Conservation (phyloP, 2,888 invertebrate genomes). For the Creontiades dilutus region DNA sequence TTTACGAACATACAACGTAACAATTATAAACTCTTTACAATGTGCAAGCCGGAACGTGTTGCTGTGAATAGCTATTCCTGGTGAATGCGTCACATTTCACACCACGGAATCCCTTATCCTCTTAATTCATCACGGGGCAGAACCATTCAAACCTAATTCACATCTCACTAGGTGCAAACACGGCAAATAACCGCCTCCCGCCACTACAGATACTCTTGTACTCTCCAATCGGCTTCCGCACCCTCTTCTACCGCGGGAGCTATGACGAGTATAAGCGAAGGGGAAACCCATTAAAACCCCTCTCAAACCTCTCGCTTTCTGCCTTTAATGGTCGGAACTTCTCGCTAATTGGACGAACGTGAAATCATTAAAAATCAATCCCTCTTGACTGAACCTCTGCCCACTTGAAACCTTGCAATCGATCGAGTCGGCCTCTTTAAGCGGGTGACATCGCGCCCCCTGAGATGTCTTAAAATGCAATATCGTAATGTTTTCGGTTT, state of each 20-base stretch:
- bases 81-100: background rate
- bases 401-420: slow-evolving; percentile 5
- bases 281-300: slow-evolving; percentile 52
- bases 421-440: background rate
- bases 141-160: slow-evolving; percentile 3
- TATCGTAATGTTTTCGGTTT: too few relatives aligned
- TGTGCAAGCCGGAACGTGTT: too few relatives aligned
- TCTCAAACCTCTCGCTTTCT: slow-evolving; percentile 36
- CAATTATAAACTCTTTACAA: too few relatives aligned
- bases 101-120: slow-evolving; percentile 4
- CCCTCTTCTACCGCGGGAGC: background rate
- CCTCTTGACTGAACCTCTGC: slow-evolving; percentile 12
- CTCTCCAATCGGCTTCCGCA: slow-evolving; percentile 16
- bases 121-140: background rate
- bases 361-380: slow-evolving; percentile 52
- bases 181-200: slow-evolving; percentile 29
- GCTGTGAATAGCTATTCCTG: background rate
- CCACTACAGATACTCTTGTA: slow-evolving; percentile 39
- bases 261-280: slow-evolving; percentile 33
- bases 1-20: too few relatives aligned
- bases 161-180: background rate
- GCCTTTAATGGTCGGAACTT: slow-evolving; percentile 48
- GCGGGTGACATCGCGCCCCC: background rate
- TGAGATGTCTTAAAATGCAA: background rate
- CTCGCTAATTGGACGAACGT: slow-evolving; percentile 48